Evolutionary conservation across 1,140 invertebrate species (phyloP).

Genomic region (Cotesia chilonis): DNA sequence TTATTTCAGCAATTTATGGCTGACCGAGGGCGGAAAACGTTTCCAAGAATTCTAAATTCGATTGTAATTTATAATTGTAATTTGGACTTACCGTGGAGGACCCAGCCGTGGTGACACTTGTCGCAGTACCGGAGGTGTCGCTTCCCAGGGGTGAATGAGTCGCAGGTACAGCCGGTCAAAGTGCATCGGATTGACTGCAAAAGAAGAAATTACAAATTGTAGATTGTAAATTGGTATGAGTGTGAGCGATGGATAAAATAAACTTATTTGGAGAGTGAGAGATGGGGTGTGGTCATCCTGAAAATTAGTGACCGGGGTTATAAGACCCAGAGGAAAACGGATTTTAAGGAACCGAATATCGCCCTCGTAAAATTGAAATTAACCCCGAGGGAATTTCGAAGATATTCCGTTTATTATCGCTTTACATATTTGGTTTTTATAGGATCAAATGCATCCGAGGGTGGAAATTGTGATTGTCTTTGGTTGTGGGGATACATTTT

Average conservation of each 20-base stretch:
- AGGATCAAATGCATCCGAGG: constrained; percentile 11
- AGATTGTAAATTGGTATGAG: neutral
- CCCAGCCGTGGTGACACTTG: constrained; percentile 80
- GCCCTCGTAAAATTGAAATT: constrained; percentile 54
- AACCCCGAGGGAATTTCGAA: constrained; percentile 54
- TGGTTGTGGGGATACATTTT: neutral
- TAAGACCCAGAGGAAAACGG: constrained; percentile 58
- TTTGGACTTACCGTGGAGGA: constrained; percentile 75
- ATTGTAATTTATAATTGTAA: constrained; percentile 22
- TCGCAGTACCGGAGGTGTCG: constrained; percentile 76
- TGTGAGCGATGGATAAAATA: neutral
- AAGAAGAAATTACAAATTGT: neutral
- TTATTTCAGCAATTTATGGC: constrained; percentile 8
- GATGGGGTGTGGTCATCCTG: constrained; percentile 41
- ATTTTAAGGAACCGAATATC: constrained; percentile 64
- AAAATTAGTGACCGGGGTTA: constrained; percentile 58
- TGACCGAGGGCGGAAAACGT: too few relatives aligned
- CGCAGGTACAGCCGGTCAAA: constrained; percentile 74
- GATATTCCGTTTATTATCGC: constrained; percentile 49
- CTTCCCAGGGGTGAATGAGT: constrained; percentile 80
- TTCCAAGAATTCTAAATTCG: neutral
- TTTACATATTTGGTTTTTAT: constrained; percentile 39
- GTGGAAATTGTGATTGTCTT: constrained; percentile 17
- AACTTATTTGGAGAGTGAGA: neutral
- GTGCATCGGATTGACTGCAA: constrained; percentile 79